Conservation (phyloP, 2,113 vertebrate genomes). For the Trochalopteron elliotii region DNA sequence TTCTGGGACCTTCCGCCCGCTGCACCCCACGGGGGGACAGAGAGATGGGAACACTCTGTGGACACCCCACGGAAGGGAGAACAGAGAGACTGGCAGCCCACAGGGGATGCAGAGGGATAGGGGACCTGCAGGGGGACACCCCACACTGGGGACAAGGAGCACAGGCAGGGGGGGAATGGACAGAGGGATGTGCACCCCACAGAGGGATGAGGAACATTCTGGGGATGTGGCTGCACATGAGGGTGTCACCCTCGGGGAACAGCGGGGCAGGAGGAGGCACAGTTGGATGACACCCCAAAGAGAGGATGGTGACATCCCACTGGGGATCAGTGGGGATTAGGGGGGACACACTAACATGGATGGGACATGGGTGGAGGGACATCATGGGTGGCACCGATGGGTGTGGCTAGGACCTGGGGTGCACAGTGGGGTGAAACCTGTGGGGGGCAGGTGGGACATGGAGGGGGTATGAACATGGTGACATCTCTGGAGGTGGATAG, state of each 20-base stretch:
- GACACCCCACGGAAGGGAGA: neutral
- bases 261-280: neutral
- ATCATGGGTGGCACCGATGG: neutral
- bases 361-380: neutral
- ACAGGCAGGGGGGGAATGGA: neutral
- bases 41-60: neutral
- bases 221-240: fast-evolving
- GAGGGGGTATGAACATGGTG: neutral
- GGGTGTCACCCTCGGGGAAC: neutral
- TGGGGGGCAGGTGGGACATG: neutral
- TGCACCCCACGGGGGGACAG: neutral
- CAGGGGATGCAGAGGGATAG: neutral
- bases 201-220: neutral
- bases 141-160: neutral
- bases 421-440: neutral
- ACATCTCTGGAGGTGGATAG: neutral
- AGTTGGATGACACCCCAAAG: neutral
- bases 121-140: neutral
- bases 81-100: neutral
- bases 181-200: neutral
- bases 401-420: neutral
- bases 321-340: too few species aligned
- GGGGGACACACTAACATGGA: too few species aligned
- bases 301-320: neutral
- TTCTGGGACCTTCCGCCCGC: neutral